Conservation (phyloP, 2,797 vertebrate species). For the Eulemur albifrons region DNA sequence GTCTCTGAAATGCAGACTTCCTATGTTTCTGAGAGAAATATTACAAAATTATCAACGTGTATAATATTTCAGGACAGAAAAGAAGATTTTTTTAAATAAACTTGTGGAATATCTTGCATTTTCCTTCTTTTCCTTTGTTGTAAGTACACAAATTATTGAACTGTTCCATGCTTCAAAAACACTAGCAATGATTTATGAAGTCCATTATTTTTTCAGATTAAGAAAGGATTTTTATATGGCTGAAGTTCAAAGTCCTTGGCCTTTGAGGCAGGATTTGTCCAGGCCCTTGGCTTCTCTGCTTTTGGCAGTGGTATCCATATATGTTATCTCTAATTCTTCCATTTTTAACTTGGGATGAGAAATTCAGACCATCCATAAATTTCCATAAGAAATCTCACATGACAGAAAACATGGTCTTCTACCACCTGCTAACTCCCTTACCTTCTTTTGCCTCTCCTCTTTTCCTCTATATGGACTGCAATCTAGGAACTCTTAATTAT, state of each 20-base stretch:
- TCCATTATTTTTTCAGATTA: neutral
- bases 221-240: neutral
- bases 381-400: neutral
- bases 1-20: neutral
- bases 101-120: neutral
- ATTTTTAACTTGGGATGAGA: neutral
- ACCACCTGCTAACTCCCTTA: neutral
- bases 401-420: neutral
- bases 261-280: neutral
- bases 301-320: neutral
- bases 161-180: neutral
- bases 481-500: neutral
- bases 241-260: neutral
- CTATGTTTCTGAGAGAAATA: neutral
- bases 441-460: neutral
- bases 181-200: neutral
- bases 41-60: neutral
- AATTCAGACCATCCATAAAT: neutral
- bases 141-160: neutral
- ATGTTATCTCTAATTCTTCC: neutral
- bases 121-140: neutral
- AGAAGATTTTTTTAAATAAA: neutral
- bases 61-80: neutral
- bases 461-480: neutral
- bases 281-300: neutral